Base-by-base conservation (phyloP, 2,888 invertebrate species). In the Thera britannica region DNA sequence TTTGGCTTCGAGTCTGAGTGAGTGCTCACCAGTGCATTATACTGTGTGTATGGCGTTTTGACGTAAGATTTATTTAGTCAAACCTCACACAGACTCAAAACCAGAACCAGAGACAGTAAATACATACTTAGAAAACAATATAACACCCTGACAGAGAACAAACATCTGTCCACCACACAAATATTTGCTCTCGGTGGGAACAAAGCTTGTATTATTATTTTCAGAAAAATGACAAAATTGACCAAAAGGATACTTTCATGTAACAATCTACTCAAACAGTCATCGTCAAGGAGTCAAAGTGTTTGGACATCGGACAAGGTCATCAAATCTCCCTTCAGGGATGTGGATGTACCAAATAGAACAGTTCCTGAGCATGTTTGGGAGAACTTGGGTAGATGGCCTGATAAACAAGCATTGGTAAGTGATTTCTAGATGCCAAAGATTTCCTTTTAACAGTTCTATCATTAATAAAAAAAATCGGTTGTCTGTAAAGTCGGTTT, bases 331-430 rank as follows among this genome's bases (percentile, higher is more conserved):
- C 94, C 94, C 2, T 94, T 88, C 68, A 89, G 86, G 41, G 87
- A 94, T 52, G 77, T 95, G 0, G 84, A 86, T 0, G 83, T 94
- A 70, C 94, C 95, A 0, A 93, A 94, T 68, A 76, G 90, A 3
- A 90, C 94, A 0, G 68, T 96, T n/a, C 86, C 94, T 62, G 95
- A 96, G 74, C 94, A 94, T 72, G 84, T 96, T 35, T 96, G 95
- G 95, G 83, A 87, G 67, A 90, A 95, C 74, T 77, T 96, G 58
- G 94, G 94, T 34, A 94, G 91, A 79, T 96, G 96, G 96, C 90
- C 94, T 23, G 94, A 96, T 67, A 94, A 94, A 80, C 94, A 94
- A 0, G 96, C 96, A 35, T 67, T 95, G 84, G 96, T 96, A 89
- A 91, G 94, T 92, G 51, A 8, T 52, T n/a, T 8, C 1, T 41